Conservation (phyloP, 1,140 invertebrate genomes). For the Caenorhabditis elegans region DNA sequence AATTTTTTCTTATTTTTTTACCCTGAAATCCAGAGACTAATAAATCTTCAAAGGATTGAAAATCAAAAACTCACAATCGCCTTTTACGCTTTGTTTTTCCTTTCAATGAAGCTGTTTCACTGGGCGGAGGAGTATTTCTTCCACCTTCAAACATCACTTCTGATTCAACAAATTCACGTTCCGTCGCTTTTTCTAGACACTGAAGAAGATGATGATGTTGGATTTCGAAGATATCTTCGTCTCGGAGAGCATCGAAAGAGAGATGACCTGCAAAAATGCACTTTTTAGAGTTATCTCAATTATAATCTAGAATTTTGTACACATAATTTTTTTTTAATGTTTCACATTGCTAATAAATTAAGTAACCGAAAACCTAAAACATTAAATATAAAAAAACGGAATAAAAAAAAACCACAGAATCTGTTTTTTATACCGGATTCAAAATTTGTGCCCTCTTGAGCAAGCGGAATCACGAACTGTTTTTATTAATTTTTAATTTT, state of each 20-base stretch:
- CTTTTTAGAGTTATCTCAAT: neutral
- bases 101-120: slow-evolving; percentile 24
- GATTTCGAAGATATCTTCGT: slow-evolving; percentile 96
- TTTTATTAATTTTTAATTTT: too few relatives aligned
- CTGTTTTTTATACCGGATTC: too few relatives aligned
- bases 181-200: slow-evolving; percentile 94
- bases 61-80: neutral
- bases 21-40: too few relatives aligned
- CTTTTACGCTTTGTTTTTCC: slow-evolving; percentile 7
- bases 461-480: too few relatives aligned
- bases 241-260: slow-evolving; percentile 64
- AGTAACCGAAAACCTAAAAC: too few relatives aligned
- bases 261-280: neutral
- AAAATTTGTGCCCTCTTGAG: too few relatives aligned
- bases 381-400: too few relatives aligned
- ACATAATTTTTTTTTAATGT: too few relatives aligned
- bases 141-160: slow-evolving; percentile 53
- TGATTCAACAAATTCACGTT: slow-evolving; percentile 52
- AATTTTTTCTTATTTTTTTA: too few relatives aligned
- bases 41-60: neutral
- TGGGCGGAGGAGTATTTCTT: slow-evolving; percentile 44
- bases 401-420: too few relatives aligned
- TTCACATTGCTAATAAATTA: too few relatives aligned
- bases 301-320: too few relatives aligned
- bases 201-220: slow-evolving; percentile 97